A percentile compares a stretch with the other conserved stretches of the same genome.
Conservation (phyloP, 2,113 vertebrate genomes). For the Cyphomyrus plagiostoma region DNA sequence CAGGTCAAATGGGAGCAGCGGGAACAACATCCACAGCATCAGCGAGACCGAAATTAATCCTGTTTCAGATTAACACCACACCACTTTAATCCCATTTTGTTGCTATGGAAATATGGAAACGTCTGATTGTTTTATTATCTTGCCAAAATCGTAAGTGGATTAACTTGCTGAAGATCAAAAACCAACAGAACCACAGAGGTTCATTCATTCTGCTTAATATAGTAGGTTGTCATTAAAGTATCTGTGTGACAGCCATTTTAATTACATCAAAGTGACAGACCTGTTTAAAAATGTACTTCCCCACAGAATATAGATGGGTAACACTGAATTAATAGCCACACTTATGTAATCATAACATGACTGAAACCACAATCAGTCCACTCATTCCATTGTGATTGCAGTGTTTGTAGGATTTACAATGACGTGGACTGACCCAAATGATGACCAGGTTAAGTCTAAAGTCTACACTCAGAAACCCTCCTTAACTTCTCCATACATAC, state of each 20-base stretch:
- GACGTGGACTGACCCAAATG: neutral
- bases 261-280: neutral
- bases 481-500: neutral
- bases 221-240: neutral
- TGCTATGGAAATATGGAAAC: neutral
- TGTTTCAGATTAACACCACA: neutral
- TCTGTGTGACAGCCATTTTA: neutral
- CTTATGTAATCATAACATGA: neutral
- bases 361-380: neutral
- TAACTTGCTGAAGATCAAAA: neutral
- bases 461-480: neutral
- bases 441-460: neutral
- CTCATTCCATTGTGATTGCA: neutral
- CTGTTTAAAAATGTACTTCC: neutral
- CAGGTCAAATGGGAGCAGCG: neutral
- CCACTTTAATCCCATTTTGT: slow-evolving; percentile 4
- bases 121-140: neutral
- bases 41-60: neutral
- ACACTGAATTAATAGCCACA: neutral
- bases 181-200: neutral
- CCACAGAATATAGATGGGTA: neutral
- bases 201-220: neutral
- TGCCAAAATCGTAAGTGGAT: neutral
- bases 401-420: neutral
- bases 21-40: neutral